Conservation (phyloP, 2,113 vertebrate genomes). For the Poecilia latipinna region DNA sequence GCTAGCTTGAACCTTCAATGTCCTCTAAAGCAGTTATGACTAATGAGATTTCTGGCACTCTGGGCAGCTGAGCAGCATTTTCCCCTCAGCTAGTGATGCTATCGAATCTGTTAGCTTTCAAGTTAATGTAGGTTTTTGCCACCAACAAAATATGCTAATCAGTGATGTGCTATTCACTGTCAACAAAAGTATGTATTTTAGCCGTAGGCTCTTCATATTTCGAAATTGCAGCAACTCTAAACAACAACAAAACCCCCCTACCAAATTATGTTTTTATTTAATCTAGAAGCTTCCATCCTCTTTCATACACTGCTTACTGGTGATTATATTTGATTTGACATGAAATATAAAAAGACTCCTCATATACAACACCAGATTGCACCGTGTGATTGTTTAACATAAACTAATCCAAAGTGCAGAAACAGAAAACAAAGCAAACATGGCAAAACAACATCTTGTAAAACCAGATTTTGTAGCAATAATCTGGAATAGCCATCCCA, state of each 20-base stretch:
- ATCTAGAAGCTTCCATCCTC: constrained; percentile 18
- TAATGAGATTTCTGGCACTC: constrained; percentile 9
- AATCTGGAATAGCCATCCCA: not conserved
- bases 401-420: too few relatives aligned
- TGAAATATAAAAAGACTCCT: not conserved
- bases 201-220: not conserved
- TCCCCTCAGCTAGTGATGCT: not conserved
- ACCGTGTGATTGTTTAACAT: too few relatives aligned
- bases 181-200: not conserved
- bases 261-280: constrained; percentile 16
- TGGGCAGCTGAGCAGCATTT: not conserved
- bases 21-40: not conserved
- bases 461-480: not conserved
- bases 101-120: not conserved
- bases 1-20: not conserved
- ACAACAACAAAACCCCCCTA: not conserved
- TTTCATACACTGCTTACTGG: constrained; percentile 44
- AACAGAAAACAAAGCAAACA: not conserved
- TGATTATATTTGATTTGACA: not conserved
- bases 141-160: too few relatives aligned
- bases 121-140: not conserved
- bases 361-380: not conserved
- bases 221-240: constrained; percentile 9
- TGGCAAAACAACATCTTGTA: not conserved
- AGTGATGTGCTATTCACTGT: not conserved